Conservation (phyloP, 2,888 invertebrate genomes). For the Rhopalosiphum nymphaeae region DNA sequence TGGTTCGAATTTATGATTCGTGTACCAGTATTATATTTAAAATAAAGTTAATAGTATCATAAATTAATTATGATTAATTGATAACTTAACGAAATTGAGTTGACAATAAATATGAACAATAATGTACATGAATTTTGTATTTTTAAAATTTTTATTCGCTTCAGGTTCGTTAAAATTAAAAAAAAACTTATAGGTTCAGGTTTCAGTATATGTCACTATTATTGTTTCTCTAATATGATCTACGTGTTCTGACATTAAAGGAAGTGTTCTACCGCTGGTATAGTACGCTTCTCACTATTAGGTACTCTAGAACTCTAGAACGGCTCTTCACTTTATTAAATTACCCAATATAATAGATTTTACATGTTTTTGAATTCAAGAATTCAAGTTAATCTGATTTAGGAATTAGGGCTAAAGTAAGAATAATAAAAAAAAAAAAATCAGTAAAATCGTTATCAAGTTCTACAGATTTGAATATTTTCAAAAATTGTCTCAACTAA, state of each 20-base stretch:
- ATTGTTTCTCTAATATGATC: neutral
- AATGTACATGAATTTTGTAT: neutral
- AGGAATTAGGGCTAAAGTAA: neutral
- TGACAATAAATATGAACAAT: neutral
- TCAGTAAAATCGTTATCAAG: neutral
- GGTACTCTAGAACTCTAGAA: neutral
- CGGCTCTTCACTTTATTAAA: neutral
- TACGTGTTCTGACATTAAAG: neutral
- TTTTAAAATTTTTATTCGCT: neutral
- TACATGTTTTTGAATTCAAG: neutral
- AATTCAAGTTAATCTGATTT: neutral
- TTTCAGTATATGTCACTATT: neutral
- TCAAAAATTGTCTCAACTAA: neutral
- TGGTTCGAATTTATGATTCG: neutral
- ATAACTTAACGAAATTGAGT: neutral
- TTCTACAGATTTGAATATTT: neutral
- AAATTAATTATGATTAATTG: neutral
- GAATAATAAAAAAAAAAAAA: neutral
- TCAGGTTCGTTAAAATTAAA: neutral
- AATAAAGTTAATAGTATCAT: too few relatives aligned
- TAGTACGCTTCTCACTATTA: neutral
- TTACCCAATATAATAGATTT: neutral
- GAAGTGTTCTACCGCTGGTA: neutral
- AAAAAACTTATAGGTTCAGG: neutral
- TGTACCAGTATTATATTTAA: neutral